A percentile compares a stretch with the other conserved stretches of the same genome.
Conservation (phyloP, 2,113 vertebrate species). For the Glaucidium brasilianum region DNA sequence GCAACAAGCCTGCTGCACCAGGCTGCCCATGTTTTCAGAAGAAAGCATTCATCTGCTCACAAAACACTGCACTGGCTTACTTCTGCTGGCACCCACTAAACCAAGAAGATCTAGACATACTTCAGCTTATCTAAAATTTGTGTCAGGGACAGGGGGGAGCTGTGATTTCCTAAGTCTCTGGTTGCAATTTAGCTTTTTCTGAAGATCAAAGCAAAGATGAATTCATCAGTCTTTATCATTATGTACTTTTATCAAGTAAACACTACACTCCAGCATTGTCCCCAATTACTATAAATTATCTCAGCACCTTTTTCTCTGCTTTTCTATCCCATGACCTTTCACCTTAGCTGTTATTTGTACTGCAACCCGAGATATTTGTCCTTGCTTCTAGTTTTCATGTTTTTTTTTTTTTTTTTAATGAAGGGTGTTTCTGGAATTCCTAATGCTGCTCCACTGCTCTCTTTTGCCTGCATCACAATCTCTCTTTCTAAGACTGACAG, state of each 20-base stretch:
- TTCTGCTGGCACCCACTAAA: neutral
- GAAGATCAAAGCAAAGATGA: neutral
- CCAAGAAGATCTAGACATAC: neutral
- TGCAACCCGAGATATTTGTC: neutral
- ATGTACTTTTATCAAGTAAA: neutral
- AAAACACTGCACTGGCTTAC: neutral
- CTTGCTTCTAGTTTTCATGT: neutral
- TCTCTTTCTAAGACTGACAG: neutral
- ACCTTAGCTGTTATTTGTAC: neutral
- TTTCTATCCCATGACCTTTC: neutral
- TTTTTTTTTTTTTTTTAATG: neutral
- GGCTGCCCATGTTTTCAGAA: neutral
- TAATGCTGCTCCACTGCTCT: neutral
- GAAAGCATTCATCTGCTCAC: neutral
- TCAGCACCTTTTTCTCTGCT: neutral
- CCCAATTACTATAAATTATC: neutral
- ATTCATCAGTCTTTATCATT: neutral
- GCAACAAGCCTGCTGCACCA: neutral
- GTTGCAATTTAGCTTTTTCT: neutral
- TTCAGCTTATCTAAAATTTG: neutral
- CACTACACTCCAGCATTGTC: neutral
- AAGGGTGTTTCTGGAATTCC: neutral
- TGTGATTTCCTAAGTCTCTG: neutral
- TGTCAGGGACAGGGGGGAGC: neutral
- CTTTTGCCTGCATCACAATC: neutral